Evolutionary conservation across 2,113 vertebrate genomes (phyloP).

Genomic region (Zosterops lateralis): DNA sequence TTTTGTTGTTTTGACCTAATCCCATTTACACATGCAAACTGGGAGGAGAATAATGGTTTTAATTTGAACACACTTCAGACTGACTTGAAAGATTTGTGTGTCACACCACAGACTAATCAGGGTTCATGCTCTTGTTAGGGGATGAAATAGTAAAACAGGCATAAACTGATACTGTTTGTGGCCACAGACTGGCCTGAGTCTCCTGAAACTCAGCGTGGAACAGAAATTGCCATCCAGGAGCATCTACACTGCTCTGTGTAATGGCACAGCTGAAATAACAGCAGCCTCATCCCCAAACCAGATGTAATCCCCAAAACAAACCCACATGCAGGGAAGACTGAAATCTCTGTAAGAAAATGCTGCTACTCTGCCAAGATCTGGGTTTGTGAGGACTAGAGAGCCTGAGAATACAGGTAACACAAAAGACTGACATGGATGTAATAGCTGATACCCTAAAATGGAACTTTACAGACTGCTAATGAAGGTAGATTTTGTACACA

Average conservation of each 20-base stretch:
- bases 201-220: neutral
- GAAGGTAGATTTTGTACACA: neutral
- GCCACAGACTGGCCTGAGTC: neutral
- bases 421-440: neutral
- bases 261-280: neutral
- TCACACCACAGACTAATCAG: neutral
- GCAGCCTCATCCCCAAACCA: neutral
- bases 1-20: neutral
- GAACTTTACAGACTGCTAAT: neutral
- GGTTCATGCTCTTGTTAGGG: neutral
- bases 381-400: neutral
- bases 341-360: neutral
- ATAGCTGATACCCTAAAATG: neutral
- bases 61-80: neutral
- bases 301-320: neutral
- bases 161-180: neutral
- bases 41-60: neutral
- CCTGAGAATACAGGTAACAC: neutral
- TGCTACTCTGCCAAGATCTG: neutral
- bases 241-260: neutral
- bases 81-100: neutral
- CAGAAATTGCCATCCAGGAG: neutral
- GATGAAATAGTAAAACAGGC: neutral
- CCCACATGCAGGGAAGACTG: neutral
- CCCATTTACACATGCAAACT: neutral